Conservation (phyloP, 1,140 invertebrate species). For the Drosophila ironensis region DNA sequence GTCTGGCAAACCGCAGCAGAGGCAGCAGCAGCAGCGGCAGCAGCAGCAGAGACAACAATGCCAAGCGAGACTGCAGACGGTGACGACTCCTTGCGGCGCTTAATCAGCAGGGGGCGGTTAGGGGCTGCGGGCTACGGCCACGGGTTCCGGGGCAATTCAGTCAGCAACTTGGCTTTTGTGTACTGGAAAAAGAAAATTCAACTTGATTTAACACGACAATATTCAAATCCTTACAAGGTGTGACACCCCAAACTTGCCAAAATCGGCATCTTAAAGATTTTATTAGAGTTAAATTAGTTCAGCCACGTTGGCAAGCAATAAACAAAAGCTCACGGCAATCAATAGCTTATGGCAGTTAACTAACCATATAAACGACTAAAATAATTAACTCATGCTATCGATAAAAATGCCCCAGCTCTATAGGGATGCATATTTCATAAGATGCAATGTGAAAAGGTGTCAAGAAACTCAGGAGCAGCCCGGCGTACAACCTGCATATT, state of each 20-base stretch:
- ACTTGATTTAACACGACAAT: no score
- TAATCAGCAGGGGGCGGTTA: conserved; percentile 34
- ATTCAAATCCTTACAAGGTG: background rate
- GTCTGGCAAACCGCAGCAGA: conserved; percentile 43
- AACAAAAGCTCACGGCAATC: no score
- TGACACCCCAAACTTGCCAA: no score
- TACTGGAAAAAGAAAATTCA: background rate
- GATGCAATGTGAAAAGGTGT: no score
- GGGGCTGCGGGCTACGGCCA: background rate
- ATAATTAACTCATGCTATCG: no score
- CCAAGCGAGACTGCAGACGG: conserved; percentile 39
- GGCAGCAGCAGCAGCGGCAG: conserved; percentile 24
- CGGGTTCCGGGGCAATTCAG: background rate
- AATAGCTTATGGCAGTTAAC: background rate
- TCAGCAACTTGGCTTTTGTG: background rate
- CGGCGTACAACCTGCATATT: no score
- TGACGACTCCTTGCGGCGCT: conserved; percentile 46
- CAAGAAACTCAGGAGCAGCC: no score
- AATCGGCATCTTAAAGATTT: no score
- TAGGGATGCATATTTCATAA: no score
- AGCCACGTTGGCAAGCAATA: no score
- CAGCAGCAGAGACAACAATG: conserved; percentile 26
- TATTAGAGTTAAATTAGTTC: no score
- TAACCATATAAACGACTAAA: background rate
- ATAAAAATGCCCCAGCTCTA: no score